A percentile compares a stretch with the other conserved stretches of the same genome.
These are phyloP conservation scores for Elymnias hypermnestra DNA, from an alignment of 1,140 invertebrate genomes.

Conservation along the genomic window DNA sequence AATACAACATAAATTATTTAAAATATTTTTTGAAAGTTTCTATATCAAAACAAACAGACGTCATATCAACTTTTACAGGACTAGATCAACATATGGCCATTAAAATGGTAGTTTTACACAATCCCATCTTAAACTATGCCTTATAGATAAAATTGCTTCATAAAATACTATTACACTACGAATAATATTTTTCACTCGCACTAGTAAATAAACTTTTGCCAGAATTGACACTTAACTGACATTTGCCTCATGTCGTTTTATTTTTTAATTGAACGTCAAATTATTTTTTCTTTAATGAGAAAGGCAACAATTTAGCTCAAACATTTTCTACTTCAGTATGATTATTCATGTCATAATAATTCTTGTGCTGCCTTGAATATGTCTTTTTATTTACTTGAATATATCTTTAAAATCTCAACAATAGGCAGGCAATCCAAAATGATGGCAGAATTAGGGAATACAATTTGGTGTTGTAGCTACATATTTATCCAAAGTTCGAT, in stretches of 20 bases:
- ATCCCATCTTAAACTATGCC: not conserved
- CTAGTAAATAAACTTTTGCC: conserved; percentile 25
- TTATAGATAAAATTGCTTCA: not conserved
- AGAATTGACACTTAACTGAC: not conserved
- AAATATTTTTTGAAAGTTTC: conserved; percentile 29
- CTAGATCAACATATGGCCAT: not conserved
- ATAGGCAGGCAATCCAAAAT: too few species aligned
- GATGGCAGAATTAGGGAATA: too few species aligned
- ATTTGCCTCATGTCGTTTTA: not conserved
- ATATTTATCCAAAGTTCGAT: too few species aligned
- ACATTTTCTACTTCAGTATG: too few species aligned
- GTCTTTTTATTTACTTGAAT: too few species aligned
- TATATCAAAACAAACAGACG: conserved; percentile 61
- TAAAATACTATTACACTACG: conserved; percentile 1
- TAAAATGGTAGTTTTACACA: not conserved
- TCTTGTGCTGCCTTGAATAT: too few species aligned
- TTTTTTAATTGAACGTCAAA: not conserved
- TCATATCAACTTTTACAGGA: conserved; percentile 32
- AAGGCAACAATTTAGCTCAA: too few species aligned
- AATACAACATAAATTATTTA: conserved; percentile 33
- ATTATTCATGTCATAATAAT: too few species aligned
- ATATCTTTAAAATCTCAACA: too few species aligned
- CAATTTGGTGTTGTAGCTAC: too few species aligned
- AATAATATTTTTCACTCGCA: not conserved
- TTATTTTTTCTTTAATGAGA: too few species aligned